Conservation (phyloP, 2,113 vertebrate species). For the Alethe castanea region DNA sequence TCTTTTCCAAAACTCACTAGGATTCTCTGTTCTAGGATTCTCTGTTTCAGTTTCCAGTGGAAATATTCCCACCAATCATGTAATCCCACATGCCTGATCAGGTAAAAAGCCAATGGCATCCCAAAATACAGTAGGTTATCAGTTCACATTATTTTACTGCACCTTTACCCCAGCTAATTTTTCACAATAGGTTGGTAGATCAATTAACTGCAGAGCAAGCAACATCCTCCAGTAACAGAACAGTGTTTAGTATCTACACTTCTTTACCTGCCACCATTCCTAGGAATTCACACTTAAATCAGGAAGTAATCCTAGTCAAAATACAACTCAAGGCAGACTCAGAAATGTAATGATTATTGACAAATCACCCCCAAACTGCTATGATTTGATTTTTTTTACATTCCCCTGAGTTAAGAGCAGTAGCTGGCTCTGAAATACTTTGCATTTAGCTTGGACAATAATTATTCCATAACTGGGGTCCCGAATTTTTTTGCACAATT, state of each 20-base stretch:
- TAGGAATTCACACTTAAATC: background rate
- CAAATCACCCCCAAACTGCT: background rate
- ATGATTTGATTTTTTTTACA: background rate
- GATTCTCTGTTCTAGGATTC: background rate
- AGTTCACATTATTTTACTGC: background rate
- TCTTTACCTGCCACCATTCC: background rate
- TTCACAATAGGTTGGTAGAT: background rate
- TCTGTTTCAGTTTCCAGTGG: background rate
- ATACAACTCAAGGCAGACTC: background rate
- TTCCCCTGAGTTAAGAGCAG: background rate
- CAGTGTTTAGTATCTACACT: background rate
- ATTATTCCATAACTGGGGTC: accelerated
- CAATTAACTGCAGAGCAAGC: background rate
- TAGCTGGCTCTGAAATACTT: background rate
- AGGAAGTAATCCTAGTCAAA: background rate
- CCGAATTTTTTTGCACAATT: background rate
- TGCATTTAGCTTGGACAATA: background rate
- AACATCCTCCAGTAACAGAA: background rate
- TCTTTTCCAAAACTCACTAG: background rate
- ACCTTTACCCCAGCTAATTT: background rate
- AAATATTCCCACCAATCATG: background rate
- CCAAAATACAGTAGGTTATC: background rate
- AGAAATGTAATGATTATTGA: background rate
- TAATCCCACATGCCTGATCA: background rate
- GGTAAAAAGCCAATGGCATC: background rate